phyloP scores from a whole-genome alignment of 2,888 invertebrate genomes.

The Malacosoma neustria region DNA sequence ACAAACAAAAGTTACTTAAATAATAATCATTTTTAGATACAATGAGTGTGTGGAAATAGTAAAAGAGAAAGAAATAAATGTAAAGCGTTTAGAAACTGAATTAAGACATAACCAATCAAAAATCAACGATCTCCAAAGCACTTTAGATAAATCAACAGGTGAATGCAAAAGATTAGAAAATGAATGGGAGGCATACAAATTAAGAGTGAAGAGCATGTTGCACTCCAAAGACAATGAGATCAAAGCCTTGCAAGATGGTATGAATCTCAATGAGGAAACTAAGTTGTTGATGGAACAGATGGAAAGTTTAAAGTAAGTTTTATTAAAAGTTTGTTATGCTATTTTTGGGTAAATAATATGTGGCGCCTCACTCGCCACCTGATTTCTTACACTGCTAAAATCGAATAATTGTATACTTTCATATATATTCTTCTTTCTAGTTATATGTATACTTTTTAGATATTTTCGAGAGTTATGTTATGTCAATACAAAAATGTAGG shows the following conservation, averaged over 20 bases:
- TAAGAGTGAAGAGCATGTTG: conserved; percentile 59
- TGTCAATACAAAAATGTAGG: too few species aligned
- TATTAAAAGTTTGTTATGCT: too few species aligned
- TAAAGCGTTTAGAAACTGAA: conserved; percentile 46
- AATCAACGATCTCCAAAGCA: conserved; percentile 34
- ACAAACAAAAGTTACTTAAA: too few species aligned
- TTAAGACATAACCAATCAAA: conserved; percentile 45
- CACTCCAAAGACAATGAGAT: conserved; percentile 52
- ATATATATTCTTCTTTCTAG: too few species aligned
- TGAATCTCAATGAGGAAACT: conserved; percentile 39
- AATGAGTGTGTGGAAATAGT: not conserved
- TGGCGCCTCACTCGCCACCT: too few species aligned
- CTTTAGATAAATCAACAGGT: conserved; percentile 34
- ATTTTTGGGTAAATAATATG: too few species aligned
- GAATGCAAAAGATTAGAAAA: conserved; percentile 50
- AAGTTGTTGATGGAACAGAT: conserved; percentile 45
- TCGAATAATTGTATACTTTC: too few species aligned
- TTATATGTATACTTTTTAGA: too few species aligned
- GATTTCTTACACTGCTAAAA: too few species aligned
- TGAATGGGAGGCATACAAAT: conserved; percentile 61
- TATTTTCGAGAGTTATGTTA: too few species aligned
- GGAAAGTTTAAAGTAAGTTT: conserved; percentile 46
- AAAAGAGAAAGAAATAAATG: conserved; percentile 22
- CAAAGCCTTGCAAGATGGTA: conserved; percentile 39
- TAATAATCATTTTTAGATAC: not conserved